These are phyloP conservation scores for Thalassarche chlororhynchos DNA, from an alignment of 2,113 vertebrate genomes.

Conservation along the genomic window DNA sequence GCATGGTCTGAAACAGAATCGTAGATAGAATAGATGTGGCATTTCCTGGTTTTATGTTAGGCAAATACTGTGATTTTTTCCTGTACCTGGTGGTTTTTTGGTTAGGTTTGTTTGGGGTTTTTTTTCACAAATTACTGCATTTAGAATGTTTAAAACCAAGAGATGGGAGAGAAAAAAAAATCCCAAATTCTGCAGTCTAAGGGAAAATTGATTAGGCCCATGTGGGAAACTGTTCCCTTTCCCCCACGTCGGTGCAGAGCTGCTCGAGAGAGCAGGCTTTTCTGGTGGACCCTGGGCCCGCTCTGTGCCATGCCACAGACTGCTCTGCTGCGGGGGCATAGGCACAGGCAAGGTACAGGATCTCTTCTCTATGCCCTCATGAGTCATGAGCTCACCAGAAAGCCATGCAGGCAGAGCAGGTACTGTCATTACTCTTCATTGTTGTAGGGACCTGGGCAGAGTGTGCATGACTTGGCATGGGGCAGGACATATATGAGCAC, in stretches of 20 bases:
- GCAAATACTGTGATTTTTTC: background rate
- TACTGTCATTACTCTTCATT: background rate
- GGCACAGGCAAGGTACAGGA: background rate
- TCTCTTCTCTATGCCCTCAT: background rate
- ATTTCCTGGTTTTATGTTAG: background rate
- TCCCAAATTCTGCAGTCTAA: background rate
- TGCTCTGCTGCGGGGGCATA: background rate
- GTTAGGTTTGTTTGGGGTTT: background rate
- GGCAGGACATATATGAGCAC: background rate
- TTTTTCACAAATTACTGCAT: background rate
- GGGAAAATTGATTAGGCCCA: background rate
- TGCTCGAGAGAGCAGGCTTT: background rate
- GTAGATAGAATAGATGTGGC: background rate
- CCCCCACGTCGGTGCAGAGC: background rate
- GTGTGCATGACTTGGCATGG: background rate
- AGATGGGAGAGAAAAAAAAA: background rate
- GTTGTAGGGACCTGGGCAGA: background rate
- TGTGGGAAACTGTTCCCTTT: rapidly evolving
- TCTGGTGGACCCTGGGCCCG: background rate
- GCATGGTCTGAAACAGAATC: background rate
- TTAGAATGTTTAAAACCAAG: background rate
- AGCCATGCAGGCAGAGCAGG: background rate
- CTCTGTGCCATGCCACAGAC: background rate
- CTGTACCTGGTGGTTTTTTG: background rate
- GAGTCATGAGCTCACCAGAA: background rate